phyloP scores from a whole-genome alignment of 2,797 vertebrate species.

The Phalanger gymnotis region DNA sequence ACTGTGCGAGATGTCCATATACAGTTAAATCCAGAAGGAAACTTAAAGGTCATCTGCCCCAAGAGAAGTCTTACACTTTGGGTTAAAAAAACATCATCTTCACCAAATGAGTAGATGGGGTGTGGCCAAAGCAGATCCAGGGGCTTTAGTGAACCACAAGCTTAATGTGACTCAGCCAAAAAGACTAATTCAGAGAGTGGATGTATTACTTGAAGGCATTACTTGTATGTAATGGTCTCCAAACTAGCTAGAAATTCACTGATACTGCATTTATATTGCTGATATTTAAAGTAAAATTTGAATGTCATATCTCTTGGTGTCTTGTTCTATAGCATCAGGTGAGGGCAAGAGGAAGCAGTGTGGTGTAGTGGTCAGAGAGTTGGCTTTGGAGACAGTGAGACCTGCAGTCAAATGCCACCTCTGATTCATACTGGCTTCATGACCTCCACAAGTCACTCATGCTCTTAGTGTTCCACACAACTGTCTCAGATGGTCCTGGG shows the following conservation, averaged over 20 bases:
- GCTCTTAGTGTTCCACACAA: not conserved
- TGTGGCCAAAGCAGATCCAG: not conserved
- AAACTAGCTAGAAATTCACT: not conserved
- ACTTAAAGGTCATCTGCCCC: not conserved
- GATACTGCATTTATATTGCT: not conserved
- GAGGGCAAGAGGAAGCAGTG: not conserved
- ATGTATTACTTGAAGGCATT: not conserved
- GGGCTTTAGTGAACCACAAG: not conserved
- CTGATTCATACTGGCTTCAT: not conserved
- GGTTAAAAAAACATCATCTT: not conserved
- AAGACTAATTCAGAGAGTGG: not conserved
- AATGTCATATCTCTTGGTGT: not conserved
- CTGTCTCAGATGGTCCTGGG: not conserved
- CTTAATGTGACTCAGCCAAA: not conserved
- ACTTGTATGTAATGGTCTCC: not conserved
- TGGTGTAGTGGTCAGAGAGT: not conserved
- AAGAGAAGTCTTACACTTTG: not conserved
- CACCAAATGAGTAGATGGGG: not conserved
- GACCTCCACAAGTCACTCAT: not conserved
- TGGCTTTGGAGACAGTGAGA: not conserved
- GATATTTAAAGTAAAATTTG: not conserved
- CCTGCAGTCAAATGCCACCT: not conserved
- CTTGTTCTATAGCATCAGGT: not conserved
- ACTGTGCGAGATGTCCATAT: not conserved
- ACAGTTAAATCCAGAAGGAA: not conserved